A percentile compares a stretch with the other conserved stretches of the same genome.
Conservation (phyloP, 2,797 vertebrate species). For the Cichlasoma orientale region DNA sequence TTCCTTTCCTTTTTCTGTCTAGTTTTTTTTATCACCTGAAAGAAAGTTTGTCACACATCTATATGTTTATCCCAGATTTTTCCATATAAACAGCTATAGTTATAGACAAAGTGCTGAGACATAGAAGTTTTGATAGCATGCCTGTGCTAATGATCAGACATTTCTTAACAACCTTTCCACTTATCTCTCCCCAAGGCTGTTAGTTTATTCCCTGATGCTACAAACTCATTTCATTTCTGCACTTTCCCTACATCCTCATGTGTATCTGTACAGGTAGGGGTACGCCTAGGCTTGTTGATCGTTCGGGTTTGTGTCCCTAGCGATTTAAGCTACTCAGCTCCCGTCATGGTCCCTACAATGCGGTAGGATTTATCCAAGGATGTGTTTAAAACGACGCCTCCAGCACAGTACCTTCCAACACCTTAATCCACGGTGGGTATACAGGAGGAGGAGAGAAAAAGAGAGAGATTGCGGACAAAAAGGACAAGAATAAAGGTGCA, state of each 20-base stretch:
- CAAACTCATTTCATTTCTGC: not conserved
- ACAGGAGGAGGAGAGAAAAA: slow-evolving; percentile 29
- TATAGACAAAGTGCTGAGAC: slow-evolving; percentile 17
- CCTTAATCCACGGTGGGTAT: slow-evolving; percentile 57
- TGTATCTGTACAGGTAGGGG: not conserved
- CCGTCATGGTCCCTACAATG: slow-evolving; percentile 44
- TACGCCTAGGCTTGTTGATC: slow-evolving; percentile 17
- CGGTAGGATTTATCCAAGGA: slow-evolving; percentile 63
- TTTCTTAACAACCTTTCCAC: slow-evolving; percentile 33
- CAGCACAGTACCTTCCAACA: slow-evolving; percentile 48
- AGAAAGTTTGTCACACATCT: not conserved
- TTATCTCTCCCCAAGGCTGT: slow-evolving; percentile 14
- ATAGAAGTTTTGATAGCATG: slow-evolving; percentile 18
- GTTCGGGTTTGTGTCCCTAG: slow-evolving; percentile 24
- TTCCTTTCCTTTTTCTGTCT: fast-evolving
- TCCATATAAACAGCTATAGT: not conserved
- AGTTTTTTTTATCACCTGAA: not conserved
- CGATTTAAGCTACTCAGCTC: slow-evolving; percentile 59
- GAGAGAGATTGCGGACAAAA: slow-evolving; percentile 37
- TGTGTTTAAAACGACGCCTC: slow-evolving; percentile 55
- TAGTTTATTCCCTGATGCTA: slow-evolving; percentile 27
- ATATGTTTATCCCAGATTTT: not conserved
- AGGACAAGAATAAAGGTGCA: slow-evolving; percentile 44
- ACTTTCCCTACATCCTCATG: not conserved
- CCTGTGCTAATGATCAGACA: slow-evolving; percentile 30